Evolutionary conservation across 2,113 vertebrate genomes (phyloP), one percentile per base, ranked within the genome.

Genomic region (Nansenia antarctica): DNA sequence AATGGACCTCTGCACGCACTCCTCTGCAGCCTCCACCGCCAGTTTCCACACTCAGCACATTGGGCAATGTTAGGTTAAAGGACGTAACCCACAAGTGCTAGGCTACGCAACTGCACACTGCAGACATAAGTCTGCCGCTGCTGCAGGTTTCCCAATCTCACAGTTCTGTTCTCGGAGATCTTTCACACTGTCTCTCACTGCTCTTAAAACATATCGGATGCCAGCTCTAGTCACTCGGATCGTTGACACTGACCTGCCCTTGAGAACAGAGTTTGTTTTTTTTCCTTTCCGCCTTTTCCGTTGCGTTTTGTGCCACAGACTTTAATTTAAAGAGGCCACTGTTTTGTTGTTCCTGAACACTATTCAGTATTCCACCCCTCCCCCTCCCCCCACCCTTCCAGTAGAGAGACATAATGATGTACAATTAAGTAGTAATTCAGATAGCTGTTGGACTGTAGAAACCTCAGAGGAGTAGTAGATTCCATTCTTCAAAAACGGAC

Each of bases 11-110:
- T 49, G 45, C 20, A 0, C 45, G 4, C 74, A 31, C 26, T 30
- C 12, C 12, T 45, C 42, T 29, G 54, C 54, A 67, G 70, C 69
- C 61, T 74, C 63, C 52, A 47, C 45, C 20, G 29, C 58, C 67
- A 37, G 65, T 30, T 27, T 31, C 0, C 45, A 18, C 22, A 42
- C 32, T 5, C 67, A 63, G 82, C 61, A 70, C 52, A 47, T 60
- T 12, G 15, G 62, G 24, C 49, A 0, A 29, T 49, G 65, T 57
- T 69, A 52, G 14, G 76, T 71, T 68, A 62, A 63, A 60, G 63
- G 55, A 63, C 14, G 18, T 39, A 55, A 45, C 55, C 73, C 22
- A 1, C n/a, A n/a, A 73, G 82, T 65, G 67, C 69, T 73, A 77
- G 61, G 53, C 76, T 72, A 66, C 37, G 69, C 67, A 37, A 73